Conservation (phyloP, 2,113 vertebrate species). For the Scalopus aquaticus region DNA sequence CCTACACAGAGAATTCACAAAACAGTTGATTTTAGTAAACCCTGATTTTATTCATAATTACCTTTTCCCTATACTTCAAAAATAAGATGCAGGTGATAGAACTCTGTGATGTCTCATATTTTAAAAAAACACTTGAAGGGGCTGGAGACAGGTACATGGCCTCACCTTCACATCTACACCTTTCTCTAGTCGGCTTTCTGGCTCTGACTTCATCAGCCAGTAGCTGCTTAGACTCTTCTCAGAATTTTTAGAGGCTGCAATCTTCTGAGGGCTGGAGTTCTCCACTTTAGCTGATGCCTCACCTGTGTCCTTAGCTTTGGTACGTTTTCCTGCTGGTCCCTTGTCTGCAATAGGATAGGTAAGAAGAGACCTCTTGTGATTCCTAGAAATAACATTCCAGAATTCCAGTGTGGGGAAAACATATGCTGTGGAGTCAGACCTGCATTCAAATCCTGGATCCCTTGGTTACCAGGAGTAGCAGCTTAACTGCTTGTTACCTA, state of each 20-base stretch:
- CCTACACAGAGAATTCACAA: not conserved
- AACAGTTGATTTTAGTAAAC: not conserved
- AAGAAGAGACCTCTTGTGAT: not conserved
- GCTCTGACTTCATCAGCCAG: conserved; percentile 99
- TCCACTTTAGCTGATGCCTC: not conserved
- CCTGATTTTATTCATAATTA: not conserved
- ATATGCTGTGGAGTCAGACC: not conserved
- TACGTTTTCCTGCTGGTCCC: conserved; percentile 75
- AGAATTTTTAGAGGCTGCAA: not conserved
- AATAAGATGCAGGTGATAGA: not conserved
- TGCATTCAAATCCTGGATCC: not conserved
- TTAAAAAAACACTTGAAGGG: not conserved
- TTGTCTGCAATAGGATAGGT: conserved; percentile 71
- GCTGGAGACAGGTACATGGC: not conserved
- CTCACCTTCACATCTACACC: conserved; percentile 95
- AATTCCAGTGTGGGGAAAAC: not conserved
- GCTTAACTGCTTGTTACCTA: not conserved
- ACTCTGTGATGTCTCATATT: not conserved
- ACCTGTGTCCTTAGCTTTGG: conserved; percentile 65
- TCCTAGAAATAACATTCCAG: not conserved
- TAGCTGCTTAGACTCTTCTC: conserved; percentile 62
- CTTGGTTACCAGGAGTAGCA: not conserved
- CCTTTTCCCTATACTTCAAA: not conserved
- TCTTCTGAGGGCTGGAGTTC: not conserved
- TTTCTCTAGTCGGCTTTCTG: conserved; percentile 95